phyloP scores from a whole-genome alignment of 2,113 vertebrate species.

The Isichthys henryi region DNA sequence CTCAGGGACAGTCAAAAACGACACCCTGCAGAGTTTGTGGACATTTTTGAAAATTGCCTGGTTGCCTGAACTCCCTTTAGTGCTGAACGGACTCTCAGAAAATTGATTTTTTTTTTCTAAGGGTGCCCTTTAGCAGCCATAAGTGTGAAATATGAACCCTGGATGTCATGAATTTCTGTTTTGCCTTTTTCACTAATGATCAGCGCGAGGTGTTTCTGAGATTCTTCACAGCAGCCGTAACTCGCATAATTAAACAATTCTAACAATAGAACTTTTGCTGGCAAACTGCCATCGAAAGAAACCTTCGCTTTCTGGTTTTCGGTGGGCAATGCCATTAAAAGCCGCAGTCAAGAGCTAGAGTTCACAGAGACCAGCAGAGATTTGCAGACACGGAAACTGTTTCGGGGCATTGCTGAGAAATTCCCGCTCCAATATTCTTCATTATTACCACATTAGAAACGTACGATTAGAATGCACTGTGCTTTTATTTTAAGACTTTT shows the following conservation, averaged over 20 bases:
- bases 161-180: constrained; percentile 79
- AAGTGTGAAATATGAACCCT: constrained; percentile 98
- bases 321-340: constrained; percentile 74
- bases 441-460: constrained; percentile 54
- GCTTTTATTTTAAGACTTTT: neutral
- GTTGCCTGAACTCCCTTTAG: constrained; percentile 92
- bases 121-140: constrained; percentile 95
- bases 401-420: neutral
- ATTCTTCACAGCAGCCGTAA: constrained; percentile 84
- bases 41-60: constrained; percentile 95
- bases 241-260: constrained; percentile 95
- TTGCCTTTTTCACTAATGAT: constrained; percentile 87
- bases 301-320: constrained; percentile 66
- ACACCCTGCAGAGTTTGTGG: constrained; percentile 63
- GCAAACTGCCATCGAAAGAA: constrained; percentile 74
- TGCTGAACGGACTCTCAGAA: constrained; percentile 93
- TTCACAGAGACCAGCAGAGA: neutral
- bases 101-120: constrained; percentile 99
- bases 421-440: neutral
- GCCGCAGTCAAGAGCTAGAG: constrained; percentile 43
- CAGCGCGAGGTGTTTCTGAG: constrained; percentile 83
- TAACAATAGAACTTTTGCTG: constrained; percentile 94
- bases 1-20: constrained; percentile 81
- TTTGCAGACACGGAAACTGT: neutral
- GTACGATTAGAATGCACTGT: constrained; percentile 56